phyloP scores from a whole-genome alignment of 1,140 invertebrate species.

The Palaemon carinicauda region DNA sequence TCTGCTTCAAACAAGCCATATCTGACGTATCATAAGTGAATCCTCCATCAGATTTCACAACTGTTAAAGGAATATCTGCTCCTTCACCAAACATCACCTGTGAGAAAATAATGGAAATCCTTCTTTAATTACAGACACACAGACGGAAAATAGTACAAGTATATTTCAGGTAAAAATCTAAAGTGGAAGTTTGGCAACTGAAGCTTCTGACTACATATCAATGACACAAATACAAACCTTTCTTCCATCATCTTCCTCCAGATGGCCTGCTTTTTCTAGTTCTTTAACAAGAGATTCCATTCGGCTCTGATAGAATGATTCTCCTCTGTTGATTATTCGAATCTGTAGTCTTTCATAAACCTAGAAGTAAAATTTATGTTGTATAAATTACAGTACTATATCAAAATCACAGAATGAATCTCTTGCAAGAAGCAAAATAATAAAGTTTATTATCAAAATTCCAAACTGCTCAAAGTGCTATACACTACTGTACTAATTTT shows the following conservation, averaged over 20 bases:
- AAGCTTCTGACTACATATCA: neutral
- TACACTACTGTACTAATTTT: too few species aligned
- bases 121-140: neutral
- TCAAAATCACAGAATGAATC: too few species aligned
- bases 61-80: conserved; percentile 80
- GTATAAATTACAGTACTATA: conserved; percentile 69
- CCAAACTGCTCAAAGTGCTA: too few species aligned
- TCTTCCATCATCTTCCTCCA: conserved; percentile 88
- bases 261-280: conserved; percentile 74
- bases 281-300: conserved; percentile 89
- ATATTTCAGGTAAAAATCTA: too few species aligned
- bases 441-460: too few species aligned
- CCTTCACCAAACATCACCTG: conserved; percentile 83
- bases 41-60: conserved; percentile 98
- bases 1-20: conserved; percentile 88
- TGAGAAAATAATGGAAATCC: neutral
- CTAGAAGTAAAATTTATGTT: conserved; percentile 24
- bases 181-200: too few species aligned
- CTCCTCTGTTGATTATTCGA: conserved; percentile 82
- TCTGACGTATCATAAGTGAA: conserved; percentile 99
- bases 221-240: conserved; percentile 65
- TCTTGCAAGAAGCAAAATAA: too few species aligned
- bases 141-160: too few species aligned
- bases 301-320: conserved; percentile 95
- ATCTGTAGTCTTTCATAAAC: conserved; percentile 71